Conservation (phyloP, 2,797 vertebrate species). For the Acipenser ruthenus region DNA sequence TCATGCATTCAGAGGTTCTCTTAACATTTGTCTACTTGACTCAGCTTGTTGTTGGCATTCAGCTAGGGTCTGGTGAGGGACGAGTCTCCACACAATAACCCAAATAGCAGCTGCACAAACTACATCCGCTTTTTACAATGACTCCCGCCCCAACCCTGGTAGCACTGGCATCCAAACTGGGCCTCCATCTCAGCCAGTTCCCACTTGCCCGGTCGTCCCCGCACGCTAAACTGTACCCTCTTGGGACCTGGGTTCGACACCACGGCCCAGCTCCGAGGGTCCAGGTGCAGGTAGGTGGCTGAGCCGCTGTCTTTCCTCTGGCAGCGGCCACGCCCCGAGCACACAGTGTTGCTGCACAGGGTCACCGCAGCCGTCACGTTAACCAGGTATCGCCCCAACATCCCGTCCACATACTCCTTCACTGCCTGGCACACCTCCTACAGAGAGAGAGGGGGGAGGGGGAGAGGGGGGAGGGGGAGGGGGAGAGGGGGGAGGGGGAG, state of each 20-base stretch:
- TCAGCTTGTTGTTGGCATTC: too few relatives aligned
- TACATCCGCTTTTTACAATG: constrained; percentile 42
- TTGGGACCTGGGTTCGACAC: not conserved
- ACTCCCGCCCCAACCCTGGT: constrained; percentile 62
- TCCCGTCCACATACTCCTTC: constrained; percentile 66
- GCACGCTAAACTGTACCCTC: constrained; percentile 40
- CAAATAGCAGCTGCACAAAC: not conserved
- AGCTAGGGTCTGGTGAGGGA: too few relatives aligned
- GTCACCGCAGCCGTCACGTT: constrained; percentile 71
- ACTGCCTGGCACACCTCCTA: constrained; percentile 69
- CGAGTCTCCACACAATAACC: too few relatives aligned
- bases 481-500: not conserved
- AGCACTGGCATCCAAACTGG: constrained; percentile 75
- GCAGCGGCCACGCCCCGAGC: constrained; percentile 72
- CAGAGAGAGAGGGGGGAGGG: not conserved
- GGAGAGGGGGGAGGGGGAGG: not conserved
- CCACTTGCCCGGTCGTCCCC: constrained; percentile 30
- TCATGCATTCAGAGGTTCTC: too few relatives aligned
- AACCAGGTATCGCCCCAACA: constrained; percentile 73
- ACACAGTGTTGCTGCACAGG: constrained; percentile 71
- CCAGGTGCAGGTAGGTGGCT: constrained; percentile 64
- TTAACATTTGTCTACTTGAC: too few relatives aligned
- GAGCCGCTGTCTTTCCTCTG: constrained; percentile 45
- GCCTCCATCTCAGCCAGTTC: constrained; percentile 38
- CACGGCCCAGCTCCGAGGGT: constrained; percentile 60